Evolutionary conservation across 2,888 invertebrate genomes (phyloP).

Genomic region (Fabriciana adippe): DNA sequence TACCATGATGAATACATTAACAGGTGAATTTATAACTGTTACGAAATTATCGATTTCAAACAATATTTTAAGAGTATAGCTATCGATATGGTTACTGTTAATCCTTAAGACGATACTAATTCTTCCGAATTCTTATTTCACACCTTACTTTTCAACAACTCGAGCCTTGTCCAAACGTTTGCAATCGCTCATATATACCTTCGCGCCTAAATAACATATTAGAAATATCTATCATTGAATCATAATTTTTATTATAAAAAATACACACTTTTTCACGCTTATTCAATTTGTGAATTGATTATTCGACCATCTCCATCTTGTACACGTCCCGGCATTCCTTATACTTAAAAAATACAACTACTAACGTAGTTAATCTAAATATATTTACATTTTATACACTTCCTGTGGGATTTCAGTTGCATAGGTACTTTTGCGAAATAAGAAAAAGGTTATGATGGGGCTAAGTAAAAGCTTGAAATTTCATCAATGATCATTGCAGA

Average conservation of each 20-base stretch:
- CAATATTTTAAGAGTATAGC: constrained; percentile 64
- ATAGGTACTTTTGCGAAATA: constrained; percentile 51
- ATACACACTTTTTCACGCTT: constrained; percentile 71
- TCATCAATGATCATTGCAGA: constrained; percentile 74
- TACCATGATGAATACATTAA: constrained; percentile 79
- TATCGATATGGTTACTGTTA: constrained; percentile 77
- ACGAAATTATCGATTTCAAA: constrained; percentile 69
- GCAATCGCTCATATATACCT: constrained; percentile 49
- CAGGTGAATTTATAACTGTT: constrained; percentile 76
- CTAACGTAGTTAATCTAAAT: constrained; percentile 64
- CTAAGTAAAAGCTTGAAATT: constrained; percentile 72
- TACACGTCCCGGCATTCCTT: constrained; percentile 68
- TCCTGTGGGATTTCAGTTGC: constrained; percentile 64
- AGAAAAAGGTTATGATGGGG: constrained; percentile 57
- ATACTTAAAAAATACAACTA: constrained; percentile 62
- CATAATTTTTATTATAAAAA: constrained; percentile 72
- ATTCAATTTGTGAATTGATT: constrained; percentile 44
- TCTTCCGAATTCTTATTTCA: constrained; percentile 66
- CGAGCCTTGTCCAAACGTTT: constrained; percentile 47
- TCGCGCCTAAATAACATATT: constrained; percentile 71
- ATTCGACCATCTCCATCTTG: constrained; percentile 53
- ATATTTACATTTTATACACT: constrained; percentile 77
- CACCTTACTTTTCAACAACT: constrained; percentile 51
- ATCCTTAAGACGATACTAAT: constrained; percentile 61
- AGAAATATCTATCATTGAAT: constrained; percentile 57